A percentile compares a stretch with the other conserved stretches of the same genome.
Conservation (phyloP, 2,113 vertebrate genomes). For the Anhinga rufa region DNA sequence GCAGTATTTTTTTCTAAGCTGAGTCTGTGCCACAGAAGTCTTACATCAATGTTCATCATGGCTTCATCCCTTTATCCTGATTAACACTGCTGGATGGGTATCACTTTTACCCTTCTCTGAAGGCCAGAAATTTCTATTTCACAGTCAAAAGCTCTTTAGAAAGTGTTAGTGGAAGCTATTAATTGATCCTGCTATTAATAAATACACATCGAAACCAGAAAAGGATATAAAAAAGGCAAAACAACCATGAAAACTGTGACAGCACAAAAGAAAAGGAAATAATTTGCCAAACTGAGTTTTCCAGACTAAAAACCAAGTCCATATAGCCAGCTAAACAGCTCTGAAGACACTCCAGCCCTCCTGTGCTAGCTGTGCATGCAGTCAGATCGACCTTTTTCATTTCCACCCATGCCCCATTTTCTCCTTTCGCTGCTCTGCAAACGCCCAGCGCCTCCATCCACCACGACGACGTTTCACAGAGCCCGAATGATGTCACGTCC, state of each 20-base stretch:
- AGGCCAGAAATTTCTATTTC: neutral
- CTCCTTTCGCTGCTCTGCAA: neutral
- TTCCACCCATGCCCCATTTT: neutral
- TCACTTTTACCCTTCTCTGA: neutral
- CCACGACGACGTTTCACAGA: neutral
- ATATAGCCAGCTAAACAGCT: neutral
- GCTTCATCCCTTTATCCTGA: neutral
- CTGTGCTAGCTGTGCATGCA: neutral
- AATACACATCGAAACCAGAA: neutral
- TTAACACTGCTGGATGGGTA: neutral
- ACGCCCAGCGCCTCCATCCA: neutral
- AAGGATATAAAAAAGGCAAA: neutral
- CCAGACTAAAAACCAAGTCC: neutral
- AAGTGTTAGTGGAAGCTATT: neutral
- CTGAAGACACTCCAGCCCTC: neutral
- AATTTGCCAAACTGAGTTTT: neutral
- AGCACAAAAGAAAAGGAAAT: neutral
- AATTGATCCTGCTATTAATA: neutral
- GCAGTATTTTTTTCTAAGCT: neutral
- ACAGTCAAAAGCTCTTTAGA: neutral
- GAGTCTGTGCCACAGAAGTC: neutral
- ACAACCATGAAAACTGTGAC: neutral
- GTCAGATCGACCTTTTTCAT: neutral
- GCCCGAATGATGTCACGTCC: accelerated
- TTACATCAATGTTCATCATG: accelerated